Evolutionary conservation across 1,140 invertebrate species (phyloP), one percentile per base, ranked within the genome.

Genomic region (Plutomurus gul): DNA sequence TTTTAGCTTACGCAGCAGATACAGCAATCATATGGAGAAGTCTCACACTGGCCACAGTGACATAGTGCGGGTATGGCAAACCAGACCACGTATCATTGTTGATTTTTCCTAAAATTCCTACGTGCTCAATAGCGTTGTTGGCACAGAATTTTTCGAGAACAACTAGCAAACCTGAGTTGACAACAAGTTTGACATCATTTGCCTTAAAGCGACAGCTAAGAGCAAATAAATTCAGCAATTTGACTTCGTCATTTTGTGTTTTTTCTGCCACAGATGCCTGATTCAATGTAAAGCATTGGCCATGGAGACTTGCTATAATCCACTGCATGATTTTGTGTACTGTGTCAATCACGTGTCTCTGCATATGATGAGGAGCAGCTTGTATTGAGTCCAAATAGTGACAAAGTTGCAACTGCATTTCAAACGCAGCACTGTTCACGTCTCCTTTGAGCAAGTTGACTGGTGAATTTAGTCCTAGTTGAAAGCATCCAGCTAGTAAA

Each of bases 401-500:
- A 76, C 86, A 84, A 11, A 88, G 84, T 76, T 88, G 86, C 5
- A 83, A 51, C 25, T 76, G 43, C n/a, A n/a, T 13, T 51, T 82
- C 81, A 5, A 39, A 78, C 47, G 77, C 71, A 33, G 30, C 27
- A 13, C 30, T 33, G 22, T 56, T 16, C 0, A 56, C 22, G 27
- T 65, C 56, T 33, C 56, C 56, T 10, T 43, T 43, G n/a, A 43
- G 5, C n/a, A 27, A 51, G 75, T 76, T 60, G 8, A 33, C 43
- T 7, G 56, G 74, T 2, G 77, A 30, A 37, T 75, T 70, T 70
- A 86, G 85, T 70, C 87, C 87, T 25, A 91, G 85, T 22, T 89
- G 89, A 85, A 91, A 92, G 85, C 89, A 90, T 13, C 90, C 90
- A 74, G 88, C 87, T 33, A 92, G 84, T 3, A 91, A 85, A 84